Percentiles rank a stretch among this genome's conserved stretches.
Conservation (phyloP, 1,140 invertebrate species). For the Temnothorax longispinosus region DNA sequence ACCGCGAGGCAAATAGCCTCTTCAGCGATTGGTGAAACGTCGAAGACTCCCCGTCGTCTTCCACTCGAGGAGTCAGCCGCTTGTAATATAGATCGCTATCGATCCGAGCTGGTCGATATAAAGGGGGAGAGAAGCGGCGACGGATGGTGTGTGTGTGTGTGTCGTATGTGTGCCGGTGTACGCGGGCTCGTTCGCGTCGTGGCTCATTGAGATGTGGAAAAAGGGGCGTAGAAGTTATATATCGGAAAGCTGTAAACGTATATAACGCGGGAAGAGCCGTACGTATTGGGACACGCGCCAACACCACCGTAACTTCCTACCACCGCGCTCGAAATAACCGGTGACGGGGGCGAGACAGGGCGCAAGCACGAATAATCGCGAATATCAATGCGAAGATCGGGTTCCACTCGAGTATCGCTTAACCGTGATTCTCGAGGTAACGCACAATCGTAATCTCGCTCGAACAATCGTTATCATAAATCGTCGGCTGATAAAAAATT, state of each 20-base stretch:
- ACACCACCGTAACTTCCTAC: constrained; percentile 13
- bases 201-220: constrained; percentile 74
- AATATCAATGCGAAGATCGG: constrained; percentile 21
- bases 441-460: not conserved
- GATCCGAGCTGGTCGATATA: constrained; percentile 35
- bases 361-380: constrained; percentile 17
- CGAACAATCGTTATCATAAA: not conserved
- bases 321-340: constrained; percentile 8
- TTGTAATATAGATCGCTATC: constrained; percentile 68
- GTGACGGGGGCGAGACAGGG: not conserved
- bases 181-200: constrained; percentile 47
- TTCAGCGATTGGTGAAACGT: constrained; percentile 54
- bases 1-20: constrained; percentile 52
- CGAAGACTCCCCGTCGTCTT: constrained; percentile 66
- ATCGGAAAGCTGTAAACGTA: constrained; percentile 66
- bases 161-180: not conserved
- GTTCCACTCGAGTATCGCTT: constrained; percentile 23
- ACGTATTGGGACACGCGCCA: constrained; percentile 41
- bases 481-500: not conserved
- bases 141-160: no score
- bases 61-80: constrained; percentile 32
- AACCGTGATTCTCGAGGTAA: not conserved
- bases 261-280: constrained; percentile 67
- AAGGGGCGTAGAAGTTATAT: constrained; percentile 59
- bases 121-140: constrained; percentile 14